Base-by-base conservation (phyloP, 2,797 vertebrate species). In the Parambassis ranga region DNA sequence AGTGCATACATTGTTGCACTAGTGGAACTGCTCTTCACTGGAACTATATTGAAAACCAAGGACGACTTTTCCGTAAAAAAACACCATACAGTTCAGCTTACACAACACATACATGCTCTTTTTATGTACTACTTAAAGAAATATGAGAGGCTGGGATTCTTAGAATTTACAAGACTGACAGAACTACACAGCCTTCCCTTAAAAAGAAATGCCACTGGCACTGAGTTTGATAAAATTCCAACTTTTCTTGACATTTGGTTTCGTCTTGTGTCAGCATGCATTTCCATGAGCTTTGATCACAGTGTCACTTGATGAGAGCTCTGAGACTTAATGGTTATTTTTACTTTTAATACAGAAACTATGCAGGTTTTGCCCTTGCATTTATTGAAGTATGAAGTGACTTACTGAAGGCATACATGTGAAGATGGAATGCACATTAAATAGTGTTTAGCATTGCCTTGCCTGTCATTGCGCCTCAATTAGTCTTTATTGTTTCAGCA, bases 211-310 rank as follows among this genome's bases (percentile, higher is more conserved):
- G 7, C n/a, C 30, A 19, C 18, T n/a, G 41, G 26, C n/a, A 64
- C 10, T 57, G 28, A 43, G 6, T 49, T 20, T 51, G 47, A 41
- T 52, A 41, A 15, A 52, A 58, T 13, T 2, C 18, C 67, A 48
- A 38, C 53, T 63, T 67, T 71, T 74, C 53, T 35, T 71, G 72
- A 61, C 48, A 77, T 79, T 83, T 79, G 50, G 26, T 68, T 14
- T 71, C 48, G 44, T 81, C 23, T 37, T 63, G 20, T 56, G 47
- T 70, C 64, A 75, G 48, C 42, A 52, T 9, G 5, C 18, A 1
- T 10, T 43, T 62, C 35, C 10, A 38, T 8, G 0, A 30, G 26
- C 60, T 81, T 65, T 67, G 62, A 70, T 81, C 61, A 61, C 32
- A 43, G 20, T 35, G 23, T 37, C 8, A 15, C 32, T 66, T 69